Conservation (phyloP, 2,113 vertebrate species). For the Phylloscopus trochilus region DNA sequence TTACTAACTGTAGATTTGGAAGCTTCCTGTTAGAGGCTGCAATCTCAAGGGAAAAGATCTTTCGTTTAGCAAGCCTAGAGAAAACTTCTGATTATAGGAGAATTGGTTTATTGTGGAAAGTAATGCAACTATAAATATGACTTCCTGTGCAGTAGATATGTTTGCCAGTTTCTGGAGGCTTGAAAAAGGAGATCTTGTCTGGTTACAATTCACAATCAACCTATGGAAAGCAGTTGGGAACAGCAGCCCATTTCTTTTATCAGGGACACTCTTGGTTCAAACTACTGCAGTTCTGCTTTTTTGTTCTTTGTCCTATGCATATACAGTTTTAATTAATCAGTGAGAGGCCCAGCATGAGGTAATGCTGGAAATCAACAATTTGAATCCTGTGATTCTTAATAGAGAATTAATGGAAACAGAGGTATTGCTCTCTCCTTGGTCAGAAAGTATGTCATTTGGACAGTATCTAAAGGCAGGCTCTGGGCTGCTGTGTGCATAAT, state of each 20-base stretch:
- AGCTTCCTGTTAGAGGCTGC: not conserved
- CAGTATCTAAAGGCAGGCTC: not conserved
- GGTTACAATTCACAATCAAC: constrained; percentile 61
- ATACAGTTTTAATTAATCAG: constrained; percentile 37
- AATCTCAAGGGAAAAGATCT: not conserved
- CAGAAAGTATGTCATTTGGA: not conserved
- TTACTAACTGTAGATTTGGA: not conserved
- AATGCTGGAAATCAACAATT: constrained; percentile 23
- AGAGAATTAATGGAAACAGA: constrained; percentile 11
- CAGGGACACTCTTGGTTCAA: not conserved
- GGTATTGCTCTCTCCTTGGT: constrained; percentile 26
- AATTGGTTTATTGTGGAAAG: constrained; percentile 52
- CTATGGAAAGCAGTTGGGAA: constrained; percentile 27
- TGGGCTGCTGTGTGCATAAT: constrained; percentile 6
- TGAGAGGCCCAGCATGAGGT: constrained; percentile 1
- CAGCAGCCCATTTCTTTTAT: constrained; percentile 32
- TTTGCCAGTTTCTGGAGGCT: constrained; percentile 39
- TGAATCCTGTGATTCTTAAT: constrained; percentile 22
- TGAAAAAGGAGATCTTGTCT: constrained; percentile 56
- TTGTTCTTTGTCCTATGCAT: not conserved
- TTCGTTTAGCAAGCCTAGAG: constrained; percentile 15
- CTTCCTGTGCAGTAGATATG: constrained; percentile 51
- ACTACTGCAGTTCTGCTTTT: not conserved
- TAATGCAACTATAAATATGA: constrained; percentile 52
- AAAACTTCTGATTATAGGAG: constrained; percentile 18